Evolutionary conservation across 2,113 vertebrate species (phyloP).

Genomic region (Clarias macrocephalus): DNA sequence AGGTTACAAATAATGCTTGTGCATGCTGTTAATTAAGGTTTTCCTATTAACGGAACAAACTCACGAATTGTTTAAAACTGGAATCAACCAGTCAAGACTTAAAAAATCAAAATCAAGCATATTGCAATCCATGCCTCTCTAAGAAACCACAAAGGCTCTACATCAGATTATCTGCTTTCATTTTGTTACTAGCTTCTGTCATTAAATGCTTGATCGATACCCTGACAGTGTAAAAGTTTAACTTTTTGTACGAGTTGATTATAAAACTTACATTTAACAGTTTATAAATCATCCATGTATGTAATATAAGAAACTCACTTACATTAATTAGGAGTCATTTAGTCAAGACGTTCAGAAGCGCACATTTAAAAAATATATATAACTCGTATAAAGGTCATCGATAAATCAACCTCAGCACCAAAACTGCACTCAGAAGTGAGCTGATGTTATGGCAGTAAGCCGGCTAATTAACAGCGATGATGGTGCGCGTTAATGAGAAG

Average conservation of each 20-base stretch:
- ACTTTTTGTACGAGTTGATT: neutral
- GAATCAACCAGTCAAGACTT: too few species aligned
- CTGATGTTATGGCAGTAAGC: slow-evolving; percentile 28
- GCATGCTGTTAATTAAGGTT: too few species aligned
- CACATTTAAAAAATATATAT: neutral
- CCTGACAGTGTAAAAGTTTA: too few species aligned
- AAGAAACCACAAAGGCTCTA: too few species aligned
- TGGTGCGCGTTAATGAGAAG: slow-evolving; percentile 7
- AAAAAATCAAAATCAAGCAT: too few species aligned
- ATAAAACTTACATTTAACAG: neutral
- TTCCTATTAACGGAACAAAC: too few species aligned
- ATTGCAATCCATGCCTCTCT: too few species aligned
- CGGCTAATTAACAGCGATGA: slow-evolving; percentile 34
- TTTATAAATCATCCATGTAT: neutral
- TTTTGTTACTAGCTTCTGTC: too few species aligned
- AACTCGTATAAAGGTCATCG: neutral
- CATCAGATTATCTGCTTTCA: too few species aligned
- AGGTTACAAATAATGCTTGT: too few species aligned
- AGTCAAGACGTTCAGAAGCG: neutral
- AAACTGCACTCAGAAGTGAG: slow-evolving; percentile 24
- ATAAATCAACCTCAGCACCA: neutral
- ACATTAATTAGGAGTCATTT: neutral
- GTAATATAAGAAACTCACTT: neutral
- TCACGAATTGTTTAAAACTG: too few species aligned
- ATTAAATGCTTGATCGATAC: too few species aligned